Conservation (phyloP, 2,797 vertebrate species). For the Sardinella longiceps region DNA sequence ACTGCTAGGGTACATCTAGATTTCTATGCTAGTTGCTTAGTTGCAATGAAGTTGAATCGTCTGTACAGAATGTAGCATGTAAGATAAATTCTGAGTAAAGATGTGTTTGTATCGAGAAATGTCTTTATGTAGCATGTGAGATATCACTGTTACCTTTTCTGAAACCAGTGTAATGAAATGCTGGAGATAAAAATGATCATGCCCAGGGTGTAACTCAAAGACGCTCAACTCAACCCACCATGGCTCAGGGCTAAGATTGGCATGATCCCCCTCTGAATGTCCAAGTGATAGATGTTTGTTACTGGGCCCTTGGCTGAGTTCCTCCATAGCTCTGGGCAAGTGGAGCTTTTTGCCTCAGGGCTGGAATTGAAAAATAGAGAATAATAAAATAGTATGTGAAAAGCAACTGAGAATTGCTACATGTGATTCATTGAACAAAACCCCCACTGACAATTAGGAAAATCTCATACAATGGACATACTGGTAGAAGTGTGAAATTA, state of each 20-base stretch:
- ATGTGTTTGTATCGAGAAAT: neutral
- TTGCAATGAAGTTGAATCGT: no score
- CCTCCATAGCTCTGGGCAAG: neutral
- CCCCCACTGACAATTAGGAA: neutral
- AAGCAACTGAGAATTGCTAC: constrained; percentile 7
- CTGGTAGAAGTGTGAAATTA: neutral
- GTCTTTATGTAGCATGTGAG: neutral
- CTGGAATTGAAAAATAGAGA: neutral
- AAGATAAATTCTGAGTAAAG: neutral
- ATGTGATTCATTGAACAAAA: neutral
- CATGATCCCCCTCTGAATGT: neutral
- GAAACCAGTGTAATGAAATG: neutral
- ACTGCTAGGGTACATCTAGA: no score
- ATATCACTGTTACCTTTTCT: neutral
- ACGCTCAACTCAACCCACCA: neutral
- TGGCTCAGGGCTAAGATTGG: neutral
- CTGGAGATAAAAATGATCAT: neutral
- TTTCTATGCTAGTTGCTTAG: no score
- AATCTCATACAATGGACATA: neutral
- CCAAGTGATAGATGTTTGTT: constrained; percentile 2
- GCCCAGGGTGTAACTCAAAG: neutral
- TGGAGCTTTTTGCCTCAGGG: neutral
- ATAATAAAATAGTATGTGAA: neutral
- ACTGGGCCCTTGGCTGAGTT: neutral
- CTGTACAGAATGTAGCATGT: no score